Percentiles rank a stretch among this genome's conserved stretches.
phyloP scores from a whole-genome alignment of 2,888 invertebrate genomes.

The Tryphoninae sp. region DNA sequence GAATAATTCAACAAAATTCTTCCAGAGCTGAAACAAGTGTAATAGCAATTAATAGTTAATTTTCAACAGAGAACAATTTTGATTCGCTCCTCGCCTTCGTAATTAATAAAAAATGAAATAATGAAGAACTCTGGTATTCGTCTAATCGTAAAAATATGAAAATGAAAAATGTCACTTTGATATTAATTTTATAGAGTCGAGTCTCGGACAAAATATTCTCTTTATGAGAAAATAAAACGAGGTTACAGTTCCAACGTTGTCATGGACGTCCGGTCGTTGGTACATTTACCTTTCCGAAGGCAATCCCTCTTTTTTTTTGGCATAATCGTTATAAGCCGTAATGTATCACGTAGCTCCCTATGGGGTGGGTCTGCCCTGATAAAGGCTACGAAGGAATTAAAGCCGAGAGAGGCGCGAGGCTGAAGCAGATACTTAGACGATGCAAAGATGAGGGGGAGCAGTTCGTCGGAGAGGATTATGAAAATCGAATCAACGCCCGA shows the following conservation, averaged over 20 bases:
- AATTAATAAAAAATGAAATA: background rate
- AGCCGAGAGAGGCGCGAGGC: slow-evolving; percentile 10
- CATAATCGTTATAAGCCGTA: slow-evolving; percentile 24
- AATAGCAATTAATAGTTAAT: too few species aligned
- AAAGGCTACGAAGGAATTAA: slow-evolving; percentile 24
- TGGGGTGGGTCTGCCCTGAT: slow-evolving; percentile 5
- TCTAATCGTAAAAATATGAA: background rate
- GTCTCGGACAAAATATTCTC: background rate
- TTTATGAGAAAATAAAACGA: background rate
- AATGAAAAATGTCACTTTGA: background rate
- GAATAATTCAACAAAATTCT: background rate
- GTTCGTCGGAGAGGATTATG: slow-evolving; percentile 57
- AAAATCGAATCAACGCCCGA: slow-evolving; percentile 60
- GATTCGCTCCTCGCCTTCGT: background rate
- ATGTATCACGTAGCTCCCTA: slow-evolving; percentile 28
- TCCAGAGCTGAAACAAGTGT: too few species aligned
- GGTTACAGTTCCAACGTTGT: background rate
- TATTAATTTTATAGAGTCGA: too few species aligned
- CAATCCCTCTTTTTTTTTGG: background rate
- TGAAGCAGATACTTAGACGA: background rate
- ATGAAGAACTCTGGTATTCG: background rate
- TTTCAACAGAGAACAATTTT: background rate
- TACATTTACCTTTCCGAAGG: slow-evolving; percentile 1
- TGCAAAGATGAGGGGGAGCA: background rate
- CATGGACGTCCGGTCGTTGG: background rate